These are phyloP conservation scores for Lepus townsendii DNA, from an alignment of 2,797 vertebrate genomes.

Conservation along the genomic window DNA sequence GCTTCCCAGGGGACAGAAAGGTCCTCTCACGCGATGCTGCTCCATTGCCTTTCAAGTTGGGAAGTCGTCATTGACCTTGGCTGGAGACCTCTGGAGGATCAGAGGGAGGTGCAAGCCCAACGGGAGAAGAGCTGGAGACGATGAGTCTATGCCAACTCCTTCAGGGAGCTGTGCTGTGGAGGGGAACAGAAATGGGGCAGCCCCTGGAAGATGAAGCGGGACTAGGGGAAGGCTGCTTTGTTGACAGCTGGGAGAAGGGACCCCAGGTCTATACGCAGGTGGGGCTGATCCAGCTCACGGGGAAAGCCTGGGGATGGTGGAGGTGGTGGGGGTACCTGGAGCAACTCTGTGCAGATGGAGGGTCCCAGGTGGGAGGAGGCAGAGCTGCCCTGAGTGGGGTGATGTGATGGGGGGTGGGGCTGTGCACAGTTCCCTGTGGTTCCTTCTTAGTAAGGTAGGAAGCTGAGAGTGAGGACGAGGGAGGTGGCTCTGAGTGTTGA, in stretches of 20 bases:
- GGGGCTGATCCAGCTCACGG: not conserved
- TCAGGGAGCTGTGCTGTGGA: not conserved
- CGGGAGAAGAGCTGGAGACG: not conserved
- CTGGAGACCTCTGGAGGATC: not conserved
- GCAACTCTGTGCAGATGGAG: accelerated
- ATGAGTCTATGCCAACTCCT: not conserved
- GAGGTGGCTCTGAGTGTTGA: not conserved
- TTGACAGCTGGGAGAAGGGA: not conserved
- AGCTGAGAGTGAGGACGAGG: not conserved
- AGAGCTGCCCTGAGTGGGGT: not conserved
- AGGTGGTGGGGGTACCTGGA: not conserved
- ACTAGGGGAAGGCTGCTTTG: not conserved
- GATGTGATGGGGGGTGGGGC: accelerated
- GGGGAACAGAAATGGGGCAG: not conserved
- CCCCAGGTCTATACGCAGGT: not conserved
- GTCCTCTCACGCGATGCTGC: not conserved
- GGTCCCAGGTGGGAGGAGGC: not conserved
- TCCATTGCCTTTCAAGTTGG: not conserved
- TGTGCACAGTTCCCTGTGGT: too few relatives aligned
- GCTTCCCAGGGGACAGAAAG: not conserved
- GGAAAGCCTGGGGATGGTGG: too few relatives aligned
- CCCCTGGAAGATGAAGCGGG: not conserved
- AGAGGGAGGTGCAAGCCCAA: not conserved
- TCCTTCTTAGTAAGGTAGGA: not conserved
- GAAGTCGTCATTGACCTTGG: not conserved